phyloP scores from a whole-genome alignment of 2,113 vertebrate genomes.

The Perca schrenkii region DNA sequence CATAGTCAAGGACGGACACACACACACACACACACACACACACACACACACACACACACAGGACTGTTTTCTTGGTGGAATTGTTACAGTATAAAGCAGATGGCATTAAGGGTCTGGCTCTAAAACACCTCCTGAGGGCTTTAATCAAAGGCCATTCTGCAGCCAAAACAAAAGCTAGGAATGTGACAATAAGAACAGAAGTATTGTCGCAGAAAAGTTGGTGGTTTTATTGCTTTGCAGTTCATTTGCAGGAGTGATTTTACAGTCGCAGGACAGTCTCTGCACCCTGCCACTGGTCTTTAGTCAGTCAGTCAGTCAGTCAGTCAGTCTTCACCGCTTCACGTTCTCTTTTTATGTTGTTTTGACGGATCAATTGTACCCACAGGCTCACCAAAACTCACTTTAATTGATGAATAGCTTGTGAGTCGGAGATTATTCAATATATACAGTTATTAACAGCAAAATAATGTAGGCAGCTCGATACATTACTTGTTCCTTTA shows the following conservation, averaged over 20 bases:
- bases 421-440: conserved; percentile 38
- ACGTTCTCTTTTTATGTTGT: conserved; percentile 25
- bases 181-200: conserved; percentile 4
- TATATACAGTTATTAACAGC: conserved; percentile 30
- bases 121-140: conserved; percentile 58
- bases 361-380: conserved; percentile 47
- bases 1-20: not conserved
- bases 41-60: not conserved
- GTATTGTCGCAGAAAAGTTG: conserved; percentile 3
- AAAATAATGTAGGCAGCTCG: conserved; percentile 17
- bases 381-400: conserved; percentile 41
- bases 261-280: not conserved
- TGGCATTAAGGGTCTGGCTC: conserved; percentile 67
- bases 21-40: not conserved
- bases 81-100: conserved; percentile 65
- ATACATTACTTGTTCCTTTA: not conserved
- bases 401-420: conserved; percentile 46
- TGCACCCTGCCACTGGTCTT: conserved; percentile 17
- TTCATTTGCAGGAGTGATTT: conserved; percentile 23
- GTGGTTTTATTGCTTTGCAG: not conserved
- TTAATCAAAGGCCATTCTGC: conserved; percentile 45
- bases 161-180: conserved; percentile 25
- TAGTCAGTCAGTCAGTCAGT: conserved; percentile 11
- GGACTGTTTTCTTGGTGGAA: conserved; percentile 55
- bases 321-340: not conserved